Conservation (phyloP, 2,113 vertebrate species). For the Cochlearius cochlearius region DNA sequence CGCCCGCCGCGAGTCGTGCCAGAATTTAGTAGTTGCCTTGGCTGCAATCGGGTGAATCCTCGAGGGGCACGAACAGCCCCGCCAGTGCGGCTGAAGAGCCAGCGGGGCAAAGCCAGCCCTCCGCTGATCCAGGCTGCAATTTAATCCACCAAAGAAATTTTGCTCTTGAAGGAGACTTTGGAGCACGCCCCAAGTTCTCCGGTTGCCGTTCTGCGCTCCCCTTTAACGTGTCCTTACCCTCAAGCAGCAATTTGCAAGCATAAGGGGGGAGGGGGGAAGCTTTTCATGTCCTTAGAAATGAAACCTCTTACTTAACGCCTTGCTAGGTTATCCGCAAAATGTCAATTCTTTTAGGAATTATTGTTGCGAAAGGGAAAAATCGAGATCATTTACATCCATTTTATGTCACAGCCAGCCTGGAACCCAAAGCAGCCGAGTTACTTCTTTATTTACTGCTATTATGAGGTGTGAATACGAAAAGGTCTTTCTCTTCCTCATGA, state of each 20-base stretch:
- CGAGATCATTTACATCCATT: not conserved
- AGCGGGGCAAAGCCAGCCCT: not conserved
- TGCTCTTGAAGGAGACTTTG: not conserved
- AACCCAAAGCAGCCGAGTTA: not conserved
- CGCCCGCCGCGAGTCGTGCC: rapidly evolving
- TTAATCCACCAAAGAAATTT: not conserved
- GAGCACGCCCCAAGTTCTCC: rapidly evolving
- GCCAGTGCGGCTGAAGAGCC: rapidly evolving
- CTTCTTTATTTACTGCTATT: not conserved
- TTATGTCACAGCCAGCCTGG: not conserved
- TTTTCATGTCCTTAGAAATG: not conserved
- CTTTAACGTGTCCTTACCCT: not conserved
- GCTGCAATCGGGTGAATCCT: rapidly evolving
- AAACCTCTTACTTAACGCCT: not conserved
- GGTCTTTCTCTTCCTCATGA: not conserved
- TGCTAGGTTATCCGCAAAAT: not conserved
- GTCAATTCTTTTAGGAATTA: not conserved
- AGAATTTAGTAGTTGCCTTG: not conserved
- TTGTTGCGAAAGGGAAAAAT: not conserved
- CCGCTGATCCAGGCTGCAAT: rapidly evolving
- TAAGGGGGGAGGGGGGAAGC: rapidly evolving
- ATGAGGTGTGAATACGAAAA: not conserved
- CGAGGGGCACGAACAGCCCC: rapidly evolving
- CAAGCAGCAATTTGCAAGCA: not conserved
- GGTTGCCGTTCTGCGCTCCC: rapidly evolving